Conservation (phyloP, 2,888 invertebrate genomes). For the Troides oblongomaculatus region DNA sequence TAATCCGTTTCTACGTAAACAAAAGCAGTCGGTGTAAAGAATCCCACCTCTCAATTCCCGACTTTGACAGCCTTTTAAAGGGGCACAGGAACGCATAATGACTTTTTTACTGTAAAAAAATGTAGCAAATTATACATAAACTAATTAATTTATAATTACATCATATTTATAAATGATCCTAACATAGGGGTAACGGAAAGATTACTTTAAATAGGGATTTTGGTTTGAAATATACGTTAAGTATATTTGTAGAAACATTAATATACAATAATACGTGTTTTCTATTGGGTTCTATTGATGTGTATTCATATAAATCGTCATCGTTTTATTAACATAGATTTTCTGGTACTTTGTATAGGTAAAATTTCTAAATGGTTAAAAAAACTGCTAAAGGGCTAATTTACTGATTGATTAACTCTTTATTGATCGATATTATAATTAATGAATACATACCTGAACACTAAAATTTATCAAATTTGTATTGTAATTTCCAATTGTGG, state of each 20-base stretch:
- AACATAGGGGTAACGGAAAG: no score
- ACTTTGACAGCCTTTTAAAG: conserved; percentile 48
- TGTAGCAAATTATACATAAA: no score
- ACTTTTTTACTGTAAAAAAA: conserved; percentile 11
- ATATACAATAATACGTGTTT: no score
- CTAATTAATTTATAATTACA: no score
- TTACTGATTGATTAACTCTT: conserved; percentile 10
- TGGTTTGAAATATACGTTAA: no score
- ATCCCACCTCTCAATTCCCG: conserved; percentile 76
- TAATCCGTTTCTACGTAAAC: conserved; percentile 78
- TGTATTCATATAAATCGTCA: no score
- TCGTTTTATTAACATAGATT: no score
- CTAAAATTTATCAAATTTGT: conserved; percentile 12
- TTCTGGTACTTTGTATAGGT: no score
- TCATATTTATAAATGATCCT: no score
- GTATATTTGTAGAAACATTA: no score
- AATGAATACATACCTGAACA: conserved; percentile 5
- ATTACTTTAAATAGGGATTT: no score
- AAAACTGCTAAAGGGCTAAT: neutral
- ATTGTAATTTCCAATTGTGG: neutral
- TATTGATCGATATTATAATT: neutral
- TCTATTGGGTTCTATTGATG: no score
- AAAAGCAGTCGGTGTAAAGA: conserved; percentile 76
- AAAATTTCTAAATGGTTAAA: neutral
- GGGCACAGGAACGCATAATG: conserved; percentile 29